A percentile compares a stretch with the other conserved stretches of the same genome.
These are phyloP conservation scores for Zygaena filipendulae DNA, from an alignment of 2,888 invertebrate species.

Conservation along the genomic window DNA sequence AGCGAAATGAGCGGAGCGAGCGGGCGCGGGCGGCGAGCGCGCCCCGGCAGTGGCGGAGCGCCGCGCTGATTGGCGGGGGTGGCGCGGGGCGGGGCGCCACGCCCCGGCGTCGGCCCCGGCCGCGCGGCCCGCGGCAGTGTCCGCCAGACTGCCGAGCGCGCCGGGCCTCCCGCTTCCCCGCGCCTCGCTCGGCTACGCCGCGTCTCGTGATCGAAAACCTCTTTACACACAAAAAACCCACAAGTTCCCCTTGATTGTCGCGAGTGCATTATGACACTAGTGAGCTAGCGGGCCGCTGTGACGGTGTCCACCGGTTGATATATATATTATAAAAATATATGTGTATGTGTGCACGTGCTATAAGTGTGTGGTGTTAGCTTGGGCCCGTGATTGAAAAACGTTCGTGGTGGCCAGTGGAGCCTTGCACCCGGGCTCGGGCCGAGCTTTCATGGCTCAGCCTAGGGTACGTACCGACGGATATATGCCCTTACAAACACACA, in stretches of 20 bases:
- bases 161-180: conserved; percentile 68
- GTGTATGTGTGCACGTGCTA: conserved; percentile 65
- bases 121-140: conserved; percentile 54
- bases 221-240: conserved; percentile 29
- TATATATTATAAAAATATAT: too few species aligned
- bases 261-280: conserved; percentile 68
- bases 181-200: conserved; percentile 65
- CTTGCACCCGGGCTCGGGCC: conserved; percentile 73
- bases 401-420: conserved; percentile 69
- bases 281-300: conserved; percentile 68
- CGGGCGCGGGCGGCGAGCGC: conserved; percentile 24
- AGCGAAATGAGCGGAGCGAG: conserved; percentile 16
- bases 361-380: conserved; percentile 61
- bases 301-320: conserved; percentile 61
- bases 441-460: conserved; percentile 91
- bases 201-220: conserved; percentile 47
- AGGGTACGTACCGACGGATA: conserved; percentile 74
- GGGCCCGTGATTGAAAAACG: conserved; percentile 60
- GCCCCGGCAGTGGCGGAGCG: conserved; percentile 32
- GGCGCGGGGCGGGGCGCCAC: conserved; percentile 22
- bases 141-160: conserved; percentile 67
- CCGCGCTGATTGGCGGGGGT: conserved; percentile 44
- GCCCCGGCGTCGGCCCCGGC: conserved; percentile 31
- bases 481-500: conserved; percentile 12
- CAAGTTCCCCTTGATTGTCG: conserved; percentile 37